These are phyloP conservation scores for Microchirus variegatus DNA, from an alignment of 2,797 vertebrate species.

Conservation along the genomic window DNA sequence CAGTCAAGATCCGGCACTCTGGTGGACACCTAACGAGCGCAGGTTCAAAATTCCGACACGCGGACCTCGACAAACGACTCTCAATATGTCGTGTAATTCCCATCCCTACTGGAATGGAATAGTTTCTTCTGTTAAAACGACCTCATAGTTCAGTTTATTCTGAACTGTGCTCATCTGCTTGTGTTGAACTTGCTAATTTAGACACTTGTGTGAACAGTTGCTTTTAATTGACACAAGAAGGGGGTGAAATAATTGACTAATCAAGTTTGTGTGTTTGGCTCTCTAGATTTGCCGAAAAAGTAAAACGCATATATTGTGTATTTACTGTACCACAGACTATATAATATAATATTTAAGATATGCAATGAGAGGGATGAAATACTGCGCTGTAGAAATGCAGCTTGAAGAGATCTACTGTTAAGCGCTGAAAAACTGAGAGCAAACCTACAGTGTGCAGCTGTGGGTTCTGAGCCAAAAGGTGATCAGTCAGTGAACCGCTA, in stretches of 20 bases:
- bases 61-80: no score
- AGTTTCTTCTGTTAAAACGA: constrained; percentile 28
- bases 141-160: constrained; percentile 27
- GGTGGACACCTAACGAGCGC: no score
- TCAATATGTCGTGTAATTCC: no score
- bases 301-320: constrained; percentile 8
- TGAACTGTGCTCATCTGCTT: constrained; percentile 20
- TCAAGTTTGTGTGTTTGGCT: constrained; percentile 9
- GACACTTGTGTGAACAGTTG: no score
- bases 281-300: constrained; percentile 6
- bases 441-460: constrained; percentile 15
- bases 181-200: not conserved
- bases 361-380: constrained; percentile 16
- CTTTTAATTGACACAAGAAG: constrained; percentile 16
- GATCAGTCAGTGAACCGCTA: constrained; percentile 28
- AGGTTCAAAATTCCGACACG: no score
- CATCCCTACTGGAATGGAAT: no score
- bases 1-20: no score
- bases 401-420: constrained; percentile 30
- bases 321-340: constrained; percentile 20
- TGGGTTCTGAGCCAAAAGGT: constrained; percentile 37
- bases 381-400: constrained; percentile 27
- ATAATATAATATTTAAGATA: constrained; percentile 16
- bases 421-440: constrained; percentile 28
- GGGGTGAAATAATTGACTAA: constrained; percentile 1